Conservation (phyloP, 2,797 vertebrate genomes). For the Chanos chanos region DNA sequence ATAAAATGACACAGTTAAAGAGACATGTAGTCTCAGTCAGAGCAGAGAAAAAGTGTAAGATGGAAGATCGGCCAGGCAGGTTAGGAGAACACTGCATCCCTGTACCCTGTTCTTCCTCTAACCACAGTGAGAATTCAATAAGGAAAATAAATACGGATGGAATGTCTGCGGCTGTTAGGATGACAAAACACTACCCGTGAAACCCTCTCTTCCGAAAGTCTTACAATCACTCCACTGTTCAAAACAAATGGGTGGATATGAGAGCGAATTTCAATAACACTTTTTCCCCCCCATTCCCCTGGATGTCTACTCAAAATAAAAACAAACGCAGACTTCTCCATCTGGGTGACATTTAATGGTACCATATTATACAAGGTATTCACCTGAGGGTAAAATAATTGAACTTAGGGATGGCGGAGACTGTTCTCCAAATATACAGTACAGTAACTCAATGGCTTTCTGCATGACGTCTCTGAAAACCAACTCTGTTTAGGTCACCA, state of each 20-base stretch:
- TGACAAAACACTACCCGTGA: constrained; percentile 40
- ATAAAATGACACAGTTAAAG: not conserved
- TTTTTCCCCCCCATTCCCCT: not conserved
- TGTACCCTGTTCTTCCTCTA: not conserved
- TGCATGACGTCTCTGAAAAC: too few species aligned
- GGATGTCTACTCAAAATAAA: not conserved
- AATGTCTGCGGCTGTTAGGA: constrained; percentile 48
- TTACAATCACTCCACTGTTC: constrained; percentile 59
- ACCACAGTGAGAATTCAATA: constrained; percentile 20
- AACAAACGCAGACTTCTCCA: constrained; percentile 2
- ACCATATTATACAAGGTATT: not conserved
- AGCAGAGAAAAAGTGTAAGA: not conserved
- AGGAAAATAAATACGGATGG: constrained; percentile 46
- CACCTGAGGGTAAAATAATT: not conserved
- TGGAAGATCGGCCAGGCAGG: not conserved
- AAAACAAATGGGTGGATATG: constrained; percentile 53
- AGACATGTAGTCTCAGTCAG: not conserved
- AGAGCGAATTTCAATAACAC: constrained; percentile 26
- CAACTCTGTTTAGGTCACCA: too few species aligned
- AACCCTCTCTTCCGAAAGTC: constrained; percentile 45
- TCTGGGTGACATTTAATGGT: not conserved
- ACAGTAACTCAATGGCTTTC: too few species aligned
- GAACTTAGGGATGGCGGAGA: too few species aligned
- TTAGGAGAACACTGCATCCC: not conserved
- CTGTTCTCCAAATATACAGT: too few species aligned